Base-by-base conservation (phyloP, 2,113 vertebrate species). In the Rhadina sibilatrix region DNA sequence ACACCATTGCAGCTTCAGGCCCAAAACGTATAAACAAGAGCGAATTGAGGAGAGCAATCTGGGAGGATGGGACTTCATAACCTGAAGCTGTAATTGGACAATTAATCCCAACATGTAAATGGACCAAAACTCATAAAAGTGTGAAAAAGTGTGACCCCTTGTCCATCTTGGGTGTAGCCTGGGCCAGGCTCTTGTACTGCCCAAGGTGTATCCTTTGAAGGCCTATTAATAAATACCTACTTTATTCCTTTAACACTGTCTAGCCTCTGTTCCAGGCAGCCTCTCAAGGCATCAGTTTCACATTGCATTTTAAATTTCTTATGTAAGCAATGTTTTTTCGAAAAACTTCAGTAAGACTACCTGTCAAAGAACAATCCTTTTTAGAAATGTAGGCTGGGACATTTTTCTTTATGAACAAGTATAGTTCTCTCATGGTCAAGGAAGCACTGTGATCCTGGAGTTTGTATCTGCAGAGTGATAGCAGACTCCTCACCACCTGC, bases 71-170 rank as follows among this genome's bases (percentile, higher is more conserved):
- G 31, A 24, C 42, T 17, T 33, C 63, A 33, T 65, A 33, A 24
- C 15, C 15, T 65, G 63, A 33, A 24, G 31, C 42, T n/a, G 15
- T 66, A 18, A 66, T 10, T 66, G 42, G 31, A 66, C 64, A 46
- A 46, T 46, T 65, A 24, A 24, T 22, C 42, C 64, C 11, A 12
- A 66, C 46, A 46, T 9, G 5, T n/a, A 66, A 65, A 66, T n/a
- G 31, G 11, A n/a, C 11, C 22, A 66, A n/a, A 65, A 46, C 31
- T 17, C 23, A n/a, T 12, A n/a, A 65, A n/a, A 46, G 31, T 33
- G 63, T 46, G 42, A 44, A 65, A 44, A 65, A 5, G 1, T 17
- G 19, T 7, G 5, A n/a, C 10, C 5, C 1, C 0, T 23, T 4
- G 15, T 65, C 42, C 10, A 24, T n/a, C 21, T 46, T 33, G 63